These are phyloP conservation scores for Eugnorisma glareosa DNA, from an alignment of 2,888 invertebrate genomes.

Conservation along the genomic window DNA sequence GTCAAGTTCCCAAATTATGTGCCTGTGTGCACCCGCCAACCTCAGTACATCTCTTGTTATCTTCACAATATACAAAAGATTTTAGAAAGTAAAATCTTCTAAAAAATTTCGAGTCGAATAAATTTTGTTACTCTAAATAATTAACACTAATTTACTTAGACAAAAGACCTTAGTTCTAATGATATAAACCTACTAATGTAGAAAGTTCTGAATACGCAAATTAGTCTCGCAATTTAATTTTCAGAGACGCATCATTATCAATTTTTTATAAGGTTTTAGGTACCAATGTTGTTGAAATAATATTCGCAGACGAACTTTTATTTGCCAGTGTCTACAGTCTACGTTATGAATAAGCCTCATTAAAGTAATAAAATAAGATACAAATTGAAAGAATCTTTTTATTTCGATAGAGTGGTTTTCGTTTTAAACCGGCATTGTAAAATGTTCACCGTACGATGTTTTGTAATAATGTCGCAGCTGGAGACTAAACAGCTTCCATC, in stretches of 20 bases:
- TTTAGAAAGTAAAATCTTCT: conserved; percentile 14
- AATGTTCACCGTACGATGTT: neutral
- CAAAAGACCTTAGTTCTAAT: conserved; percentile 30
- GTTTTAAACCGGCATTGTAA: neutral
- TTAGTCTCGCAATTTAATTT: conserved; percentile 43
- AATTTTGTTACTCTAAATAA: conserved; percentile 34
- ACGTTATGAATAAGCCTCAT: neutral
- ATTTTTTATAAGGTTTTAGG: conserved; percentile 16
- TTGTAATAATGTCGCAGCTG: neutral
- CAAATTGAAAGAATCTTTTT: conserved; percentile 10
- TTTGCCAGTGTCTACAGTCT: neutral
- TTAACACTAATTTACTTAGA: conserved; percentile 29
- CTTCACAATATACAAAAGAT: conserved; percentile 30
- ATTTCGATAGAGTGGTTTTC: conserved; percentile 3
- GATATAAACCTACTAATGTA: conserved; percentile 41
- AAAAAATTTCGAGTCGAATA: neutral
- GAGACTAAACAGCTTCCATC: neutral
- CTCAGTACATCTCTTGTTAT: conserved; percentile 40
- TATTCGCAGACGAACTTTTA: conserved; percentile 14
- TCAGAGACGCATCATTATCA: conserved; percentile 26
- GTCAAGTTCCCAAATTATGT: conserved; percentile 65
- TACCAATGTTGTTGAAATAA: conserved; percentile 21
- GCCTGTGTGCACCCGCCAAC: conserved; percentile 41
- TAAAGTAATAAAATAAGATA: conserved; percentile 5
- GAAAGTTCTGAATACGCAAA: conserved; percentile 47